Evolutionary conservation across 2,888 invertebrate genomes (phyloP), one percentile per base, ranked within the genome.

Genomic region (Cryptus viduatorius): DNA sequence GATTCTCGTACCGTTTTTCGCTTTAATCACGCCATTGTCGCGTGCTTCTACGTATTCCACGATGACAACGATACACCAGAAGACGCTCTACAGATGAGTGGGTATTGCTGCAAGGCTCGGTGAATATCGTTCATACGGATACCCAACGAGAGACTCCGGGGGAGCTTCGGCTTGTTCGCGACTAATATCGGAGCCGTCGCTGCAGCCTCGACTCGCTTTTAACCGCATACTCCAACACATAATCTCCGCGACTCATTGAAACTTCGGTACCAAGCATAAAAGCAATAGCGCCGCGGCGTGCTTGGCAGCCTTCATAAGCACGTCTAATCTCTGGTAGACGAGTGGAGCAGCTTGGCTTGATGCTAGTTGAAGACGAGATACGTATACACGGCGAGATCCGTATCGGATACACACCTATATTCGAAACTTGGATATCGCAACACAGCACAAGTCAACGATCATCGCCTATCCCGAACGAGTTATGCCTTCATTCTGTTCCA

Each of bases 211-310:
- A 61, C 64, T 67, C 53, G 72, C 79, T 69, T 75, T 67, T 79
- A 61, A 61, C 86, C 84, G 81, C 81, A 88, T 89, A 89, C 90
- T 89, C 87, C 88, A 87, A 86, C 73, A 31, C 87, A 88, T 91
- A 92, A 91, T 92, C 91, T 91, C 90, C 79, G 73, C 31, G 90
- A 90, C 91, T 92, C 92, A 89, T 91, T 92, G 90, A 92, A 92
- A 92, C 89, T 92, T 90, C 83, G 37, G 73, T 48, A 73, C 87
- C 89, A 88, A 87, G 61, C 85, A 88, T 86, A 89, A 91, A 90
- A 89, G 89, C 90, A 88, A 88, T 89, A 88, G 87, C 88, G 16
- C 69, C 61, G 12, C 88, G 31, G 78, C 61, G 7, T 37, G 12
- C 12, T 61, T 37, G 37, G 61, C 44, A 85, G 85, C 88, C 88